phyloP scores from a whole-genome alignment of 2,888 invertebrate species.

The Diabrotica balteata region DNA sequence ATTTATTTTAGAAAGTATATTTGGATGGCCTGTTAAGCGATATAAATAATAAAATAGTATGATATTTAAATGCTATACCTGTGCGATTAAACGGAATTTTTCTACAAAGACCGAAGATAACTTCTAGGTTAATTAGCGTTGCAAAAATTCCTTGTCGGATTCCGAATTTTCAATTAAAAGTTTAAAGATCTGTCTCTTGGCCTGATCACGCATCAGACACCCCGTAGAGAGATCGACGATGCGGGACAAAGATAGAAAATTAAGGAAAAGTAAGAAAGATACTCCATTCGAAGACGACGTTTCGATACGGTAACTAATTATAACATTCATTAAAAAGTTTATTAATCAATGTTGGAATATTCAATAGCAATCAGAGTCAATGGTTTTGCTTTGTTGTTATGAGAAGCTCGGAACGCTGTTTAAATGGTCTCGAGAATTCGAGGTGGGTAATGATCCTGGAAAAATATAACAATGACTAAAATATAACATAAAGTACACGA shows the following conservation, averaged over 20 bases:
- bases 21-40: too few relatives aligned
- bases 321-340: conserved; percentile 62
- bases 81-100: too few relatives aligned
- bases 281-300: conserved; percentile 13
- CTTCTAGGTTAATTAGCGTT: conserved; percentile 18
- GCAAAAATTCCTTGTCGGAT: conserved; percentile 22
- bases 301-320: conserved; percentile 56
- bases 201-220: conserved; percentile 14
- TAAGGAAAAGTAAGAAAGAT: conserved; percentile 2
- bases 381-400: conserved; percentile 49
- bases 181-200: conserved; percentile 26
- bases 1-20: too few relatives aligned
- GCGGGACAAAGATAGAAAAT: conserved; percentile 13
- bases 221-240: conserved; percentile 19
- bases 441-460: too few relatives aligned
- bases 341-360: conserved; percentile 61
- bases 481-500: too few relatives aligned
- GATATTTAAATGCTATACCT: too few relatives aligned
- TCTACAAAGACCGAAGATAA: neutral
- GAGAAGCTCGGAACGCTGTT: conserved; percentile 22
- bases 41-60: too few relatives aligned
- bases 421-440: neutral
- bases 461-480: too few relatives aligned
- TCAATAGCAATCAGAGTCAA: conserved; percentile 55
- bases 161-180: conserved; percentile 32